phyloP scores from a whole-genome alignment of 2,797 vertebrate genomes.

The Enoplosus armatus region DNA sequence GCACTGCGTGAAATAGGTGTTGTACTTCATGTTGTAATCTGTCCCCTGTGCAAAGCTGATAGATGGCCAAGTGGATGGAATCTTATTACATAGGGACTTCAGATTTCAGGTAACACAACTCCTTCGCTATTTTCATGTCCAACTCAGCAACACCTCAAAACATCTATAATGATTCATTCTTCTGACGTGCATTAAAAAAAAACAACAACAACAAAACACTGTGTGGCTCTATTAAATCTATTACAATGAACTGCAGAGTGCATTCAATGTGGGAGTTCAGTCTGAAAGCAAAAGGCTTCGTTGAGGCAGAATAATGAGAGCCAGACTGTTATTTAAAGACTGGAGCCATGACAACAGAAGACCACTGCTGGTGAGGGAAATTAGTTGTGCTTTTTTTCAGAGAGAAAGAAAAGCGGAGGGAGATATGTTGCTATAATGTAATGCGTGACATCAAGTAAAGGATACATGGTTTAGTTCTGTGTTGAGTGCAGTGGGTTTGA shows the following conservation, averaged over 20 bases:
- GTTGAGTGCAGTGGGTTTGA: constrained; percentile 8
- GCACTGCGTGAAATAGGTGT: not conserved
- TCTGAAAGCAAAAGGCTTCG: constrained; percentile 59
- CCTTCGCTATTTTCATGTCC: constrained; percentile 15
- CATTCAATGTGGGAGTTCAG: constrained; percentile 63
- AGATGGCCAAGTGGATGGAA: not conserved
- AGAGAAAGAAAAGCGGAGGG: constrained; percentile 21
- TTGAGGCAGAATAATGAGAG: constrained; percentile 75
- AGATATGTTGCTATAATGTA: constrained; percentile 15
- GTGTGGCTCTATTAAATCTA: constrained; percentile 45
- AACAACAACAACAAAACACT: no score
- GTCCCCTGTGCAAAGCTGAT: constrained; percentile 10
- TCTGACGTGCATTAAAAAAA: constrained; percentile 7
- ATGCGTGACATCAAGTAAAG: constrained; percentile 7
- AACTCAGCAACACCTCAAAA: constrained; percentile 41
- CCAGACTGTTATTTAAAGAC: constrained; percentile 80
- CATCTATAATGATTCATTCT: constrained; percentile 47
- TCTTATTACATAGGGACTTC: constrained; percentile 30
- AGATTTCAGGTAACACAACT: constrained; percentile 31
- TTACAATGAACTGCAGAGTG: constrained; percentile 39
- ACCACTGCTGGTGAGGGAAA: constrained; percentile 64
- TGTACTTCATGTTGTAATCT: not conserved
- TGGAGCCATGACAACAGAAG: constrained; percentile 82
- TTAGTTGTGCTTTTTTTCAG: constrained; percentile 45
- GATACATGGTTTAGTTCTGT: constrained; percentile 3